A percentile compares a stretch with the other conserved stretches of the same genome.
Evolutionary conservation across 92 coral and sea anemone genomes (phyloP).

Genomic region (Phenganax stokvisi): DNA sequence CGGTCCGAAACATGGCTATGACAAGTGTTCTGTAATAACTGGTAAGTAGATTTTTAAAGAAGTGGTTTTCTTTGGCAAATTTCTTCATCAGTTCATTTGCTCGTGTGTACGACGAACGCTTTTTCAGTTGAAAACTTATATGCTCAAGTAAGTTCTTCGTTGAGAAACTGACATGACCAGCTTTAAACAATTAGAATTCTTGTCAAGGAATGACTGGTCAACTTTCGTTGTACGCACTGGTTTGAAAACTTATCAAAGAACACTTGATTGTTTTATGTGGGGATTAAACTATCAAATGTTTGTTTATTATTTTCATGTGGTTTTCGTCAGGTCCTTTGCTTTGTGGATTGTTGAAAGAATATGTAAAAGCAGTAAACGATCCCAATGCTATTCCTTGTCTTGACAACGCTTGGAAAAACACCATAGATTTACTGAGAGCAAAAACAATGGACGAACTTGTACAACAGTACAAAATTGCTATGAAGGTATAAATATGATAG

Average conservation of each 20-base stretch:
- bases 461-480: constrained; percentile 18
- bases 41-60: constrained; percentile 10
- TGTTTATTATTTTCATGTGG: too few species aligned
- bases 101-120: too few species aligned
- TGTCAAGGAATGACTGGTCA: too few species aligned
- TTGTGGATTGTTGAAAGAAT: constrained; percentile 28
- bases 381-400: constrained; percentile 40
- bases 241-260: too few species aligned
- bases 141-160: too few species aligned
- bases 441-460: constrained; percentile 30
- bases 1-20: constrained; percentile 39
- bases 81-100: too few species aligned
- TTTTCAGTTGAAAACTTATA: too few species aligned
- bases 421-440: constrained; percentile 25
- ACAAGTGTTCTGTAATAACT: constrained; percentile 26
- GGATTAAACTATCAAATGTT: neutral
- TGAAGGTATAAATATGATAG: constrained; percentile 1
- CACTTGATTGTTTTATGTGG: too few species aligned
- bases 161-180: too few species aligned
- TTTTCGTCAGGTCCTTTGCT: constrained; percentile 13
- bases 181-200: too few species aligned
- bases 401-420: constrained; percentile 39
- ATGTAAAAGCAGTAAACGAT: constrained; percentile 31
- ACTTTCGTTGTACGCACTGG: too few species aligned
- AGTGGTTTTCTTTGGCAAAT: neutral